phyloP scores from a whole-genome alignment of 1,140 invertebrate species.

The Magallana angulata region DNA sequence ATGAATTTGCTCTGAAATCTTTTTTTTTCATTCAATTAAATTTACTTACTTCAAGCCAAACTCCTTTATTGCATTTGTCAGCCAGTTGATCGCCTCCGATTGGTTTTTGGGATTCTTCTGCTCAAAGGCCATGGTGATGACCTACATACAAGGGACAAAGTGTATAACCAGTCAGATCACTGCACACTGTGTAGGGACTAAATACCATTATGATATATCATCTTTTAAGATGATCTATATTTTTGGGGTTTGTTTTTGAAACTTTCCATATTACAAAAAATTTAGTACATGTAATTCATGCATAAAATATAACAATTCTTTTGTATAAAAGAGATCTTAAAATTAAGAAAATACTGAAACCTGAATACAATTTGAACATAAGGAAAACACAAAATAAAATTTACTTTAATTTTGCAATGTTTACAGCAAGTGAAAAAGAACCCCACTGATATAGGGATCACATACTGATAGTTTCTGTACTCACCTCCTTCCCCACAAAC shows the following conservation, averaged over 20 bases:
- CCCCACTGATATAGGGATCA: background rate
- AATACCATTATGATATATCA: too few species aligned
- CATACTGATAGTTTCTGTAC: background rate
- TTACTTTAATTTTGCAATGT: background rate
- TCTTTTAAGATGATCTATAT: too few species aligned
- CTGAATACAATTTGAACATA: background rate
- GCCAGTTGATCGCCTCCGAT: conserved; percentile 90
- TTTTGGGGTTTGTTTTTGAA: too few species aligned
- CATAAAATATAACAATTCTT: too few species aligned
- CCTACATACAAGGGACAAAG: conserved; percentile 63
- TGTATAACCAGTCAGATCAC: background rate
- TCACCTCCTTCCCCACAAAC: conserved; percentile 85
- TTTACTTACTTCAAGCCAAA: conserved; percentile 88
- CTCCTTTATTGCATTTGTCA: conserved; percentile 88
- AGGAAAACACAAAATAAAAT: background rate
- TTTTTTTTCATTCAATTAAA: background rate
- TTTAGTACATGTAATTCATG: too few species aligned
- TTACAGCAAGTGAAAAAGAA: background rate
- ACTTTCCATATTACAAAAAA: too few species aligned
- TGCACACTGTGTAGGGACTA: too few species aligned
- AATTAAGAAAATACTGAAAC: too few species aligned
- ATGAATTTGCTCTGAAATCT: background rate
- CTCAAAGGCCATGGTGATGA: conserved; percentile 83
- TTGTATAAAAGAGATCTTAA: too few species aligned
- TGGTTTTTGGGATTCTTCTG: conserved; percentile 96